phyloP scores from a whole-genome alignment of 2,888 invertebrate species.

The Ditula angustiorana region DNA sequence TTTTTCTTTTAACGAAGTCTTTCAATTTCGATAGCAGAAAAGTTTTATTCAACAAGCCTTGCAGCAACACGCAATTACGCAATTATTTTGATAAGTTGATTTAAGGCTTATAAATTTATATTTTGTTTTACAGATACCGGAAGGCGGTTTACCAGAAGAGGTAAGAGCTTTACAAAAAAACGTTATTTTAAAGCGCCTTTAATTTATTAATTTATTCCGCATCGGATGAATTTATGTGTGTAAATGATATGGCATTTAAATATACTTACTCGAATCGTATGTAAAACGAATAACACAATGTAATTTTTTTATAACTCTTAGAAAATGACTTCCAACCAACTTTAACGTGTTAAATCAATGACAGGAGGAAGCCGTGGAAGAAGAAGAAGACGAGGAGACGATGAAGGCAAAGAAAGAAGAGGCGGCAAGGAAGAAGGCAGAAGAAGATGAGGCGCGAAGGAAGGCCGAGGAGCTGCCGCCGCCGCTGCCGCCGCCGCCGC shows the following conservation, averaged over 20 bases:
- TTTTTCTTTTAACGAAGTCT: too few species aligned
- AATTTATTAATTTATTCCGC: background rate
- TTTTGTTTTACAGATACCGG: slow-evolving; percentile 65
- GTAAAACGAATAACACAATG: too few species aligned
- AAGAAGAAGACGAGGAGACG: slow-evolving; percentile 74
- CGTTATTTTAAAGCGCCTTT: too few species aligned
- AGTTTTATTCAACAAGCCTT: too few species aligned
- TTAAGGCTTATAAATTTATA: background rate
- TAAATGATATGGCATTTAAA: too few species aligned
- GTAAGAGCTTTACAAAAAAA: slow-evolving; percentile 57
- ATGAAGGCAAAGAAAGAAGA: slow-evolving; percentile 64
- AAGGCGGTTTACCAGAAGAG: slow-evolving; percentile 67
- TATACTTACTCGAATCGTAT: too few species aligned
- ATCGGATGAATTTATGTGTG: too few species aligned
- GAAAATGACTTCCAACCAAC: too few species aligned
- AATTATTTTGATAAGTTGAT: background rate
- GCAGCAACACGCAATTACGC: too few species aligned
- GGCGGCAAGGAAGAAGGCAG: slow-evolving; percentile 62
- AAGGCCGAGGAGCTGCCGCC: slow-evolving; percentile 76
- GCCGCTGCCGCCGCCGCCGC: slow-evolving; percentile 75
- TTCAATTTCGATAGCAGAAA: too few species aligned
- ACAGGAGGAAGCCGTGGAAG: slow-evolving; percentile 63
- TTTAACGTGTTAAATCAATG: background rate
- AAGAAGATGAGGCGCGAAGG: slow-evolving; percentile 71
- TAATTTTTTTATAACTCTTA: too few species aligned